Conservation (phyloP, 1,140 invertebrate species). For the Homarus americanus region DNA sequence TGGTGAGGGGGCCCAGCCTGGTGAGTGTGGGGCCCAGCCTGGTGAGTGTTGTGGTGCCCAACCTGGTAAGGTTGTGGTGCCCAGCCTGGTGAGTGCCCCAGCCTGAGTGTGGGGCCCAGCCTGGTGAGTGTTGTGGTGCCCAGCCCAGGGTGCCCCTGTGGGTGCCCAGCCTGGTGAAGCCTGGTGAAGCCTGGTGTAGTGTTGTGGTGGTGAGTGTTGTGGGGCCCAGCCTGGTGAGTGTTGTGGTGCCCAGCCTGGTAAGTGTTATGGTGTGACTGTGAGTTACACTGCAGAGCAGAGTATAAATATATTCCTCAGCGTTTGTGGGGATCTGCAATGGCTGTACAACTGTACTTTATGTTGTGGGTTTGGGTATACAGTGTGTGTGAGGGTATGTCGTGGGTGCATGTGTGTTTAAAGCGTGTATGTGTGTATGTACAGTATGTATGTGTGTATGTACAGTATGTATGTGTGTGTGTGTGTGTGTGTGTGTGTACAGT, state of each 20-base stretch:
- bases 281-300: too few relatives aligned
- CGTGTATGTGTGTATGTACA: neutral
- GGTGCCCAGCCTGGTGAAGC: conserved; percentile 42
- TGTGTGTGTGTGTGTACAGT: neutral
- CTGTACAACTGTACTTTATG: too few relatives aligned
- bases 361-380: too few relatives aligned
- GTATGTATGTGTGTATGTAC: neutral
- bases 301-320: too few relatives aligned
- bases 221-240: neutral
- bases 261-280: neutral
- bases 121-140: neutral
- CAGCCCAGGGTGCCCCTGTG: too few relatives aligned
- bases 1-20: neutral
- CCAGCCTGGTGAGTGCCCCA: neutral
- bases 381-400: neutral
- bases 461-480: neutral
- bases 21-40: neutral
- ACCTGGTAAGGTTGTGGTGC: neutral
- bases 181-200: neutral
- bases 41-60: neutral
- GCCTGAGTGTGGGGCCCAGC: neutral
- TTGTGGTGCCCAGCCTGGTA: neutral
- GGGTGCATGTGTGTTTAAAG: neutral
- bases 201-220: neutral
- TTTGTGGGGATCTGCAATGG: too few relatives aligned